Base-by-base conservation (phyloP, 1,140 invertebrate genomes). In the Prorops nasuta region DNA sequence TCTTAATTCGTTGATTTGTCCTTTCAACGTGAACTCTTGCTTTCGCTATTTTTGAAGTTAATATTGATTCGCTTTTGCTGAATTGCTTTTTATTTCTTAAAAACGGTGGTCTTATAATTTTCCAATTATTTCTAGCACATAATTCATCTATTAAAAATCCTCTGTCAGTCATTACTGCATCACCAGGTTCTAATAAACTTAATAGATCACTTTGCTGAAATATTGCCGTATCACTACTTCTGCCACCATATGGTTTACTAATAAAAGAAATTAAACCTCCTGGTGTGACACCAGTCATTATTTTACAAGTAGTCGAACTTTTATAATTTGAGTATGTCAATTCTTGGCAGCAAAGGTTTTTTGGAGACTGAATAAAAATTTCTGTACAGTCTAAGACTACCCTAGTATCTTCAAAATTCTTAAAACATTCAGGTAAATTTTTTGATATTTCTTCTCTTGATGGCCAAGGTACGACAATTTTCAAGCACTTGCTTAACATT, bases 311-410 rank as follows among this genome's bases (percentile, higher is more conserved):
- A 21, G 58, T 56, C 16, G 56, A 35, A 20, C 54, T 34, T 49
- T 68, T 68, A 39, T 65, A 67, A 17, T 54, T 42, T 3, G 61
- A 66, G 32, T 50, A 64, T 2, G 54, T 55, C 31, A 36, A 16
- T 24, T 49, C 45, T 31, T 45, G 36, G 14, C 54, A 50, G 8
- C 18, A 41, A n/a, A 47, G 22, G 17, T 49, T 53, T n/a, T 45
- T 35, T n/a, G 45, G 43, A 19, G 24, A 18, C 18, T 56, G 24
- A 14, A 60, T 39, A 16, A 18, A 31, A 41, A 60, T 22, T 46
- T 62, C 56, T 3, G 55, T 51, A 28, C 64, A 64, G 34, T 68
- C 66, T 18, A 63, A 38, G 9, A 65, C 55, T 18, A 63, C 51
- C 31, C 62, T 6, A 0, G 52, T 46, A 49, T 64, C 20, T 44